A percentile compares a stretch with the other conserved stretches of the same genome.
These are phyloP conservation scores for Elephantulus edwardii DNA, from an alignment of 2,113 vertebrate genomes.

Conservation along the genomic window DNA sequence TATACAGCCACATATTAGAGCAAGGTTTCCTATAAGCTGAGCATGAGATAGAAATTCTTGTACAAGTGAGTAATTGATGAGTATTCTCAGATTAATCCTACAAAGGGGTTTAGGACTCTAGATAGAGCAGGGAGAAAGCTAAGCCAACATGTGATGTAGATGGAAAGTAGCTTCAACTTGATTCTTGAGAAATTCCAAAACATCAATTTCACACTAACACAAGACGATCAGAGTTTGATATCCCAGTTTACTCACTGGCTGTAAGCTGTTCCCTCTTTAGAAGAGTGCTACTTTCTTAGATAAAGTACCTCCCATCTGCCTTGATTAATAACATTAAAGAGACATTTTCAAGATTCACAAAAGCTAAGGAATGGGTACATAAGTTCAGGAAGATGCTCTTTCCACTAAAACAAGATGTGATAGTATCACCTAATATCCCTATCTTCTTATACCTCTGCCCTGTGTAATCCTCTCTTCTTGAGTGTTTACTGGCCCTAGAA, in stretches of 20 bases:
- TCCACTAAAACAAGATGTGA: constrained; percentile 4
- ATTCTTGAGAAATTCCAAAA: not conserved
- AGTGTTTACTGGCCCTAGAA: not conserved
- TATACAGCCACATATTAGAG: not conserved
- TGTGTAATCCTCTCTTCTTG: not conserved
- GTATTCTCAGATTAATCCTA: not conserved
- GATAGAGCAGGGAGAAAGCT: not conserved
- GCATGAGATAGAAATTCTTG: not conserved
- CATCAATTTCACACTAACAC: constrained; percentile 19
- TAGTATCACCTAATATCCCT: constrained; percentile 2
- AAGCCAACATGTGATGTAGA: not conserved
- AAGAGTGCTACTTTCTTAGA: not conserved
- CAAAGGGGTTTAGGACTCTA: constrained; percentile 39
- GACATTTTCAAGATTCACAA: not conserved
- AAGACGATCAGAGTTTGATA: constrained; percentile 29
- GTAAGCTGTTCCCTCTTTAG: not conserved
- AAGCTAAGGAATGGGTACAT: not conserved
- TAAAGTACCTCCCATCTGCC: not conserved
- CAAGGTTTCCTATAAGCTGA: not conserved
- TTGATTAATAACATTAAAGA: not conserved
- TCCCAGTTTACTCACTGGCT: not conserved
- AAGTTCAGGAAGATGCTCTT: not conserved
- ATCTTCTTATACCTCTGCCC: not conserved
- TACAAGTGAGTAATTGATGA: constrained; percentile 3
- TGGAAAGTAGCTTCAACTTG: not conserved